Evolutionary conservation across 92 coral and sea anemone genomes (phyloP).

Genomic region (Heliopora coerulea): DNA sequence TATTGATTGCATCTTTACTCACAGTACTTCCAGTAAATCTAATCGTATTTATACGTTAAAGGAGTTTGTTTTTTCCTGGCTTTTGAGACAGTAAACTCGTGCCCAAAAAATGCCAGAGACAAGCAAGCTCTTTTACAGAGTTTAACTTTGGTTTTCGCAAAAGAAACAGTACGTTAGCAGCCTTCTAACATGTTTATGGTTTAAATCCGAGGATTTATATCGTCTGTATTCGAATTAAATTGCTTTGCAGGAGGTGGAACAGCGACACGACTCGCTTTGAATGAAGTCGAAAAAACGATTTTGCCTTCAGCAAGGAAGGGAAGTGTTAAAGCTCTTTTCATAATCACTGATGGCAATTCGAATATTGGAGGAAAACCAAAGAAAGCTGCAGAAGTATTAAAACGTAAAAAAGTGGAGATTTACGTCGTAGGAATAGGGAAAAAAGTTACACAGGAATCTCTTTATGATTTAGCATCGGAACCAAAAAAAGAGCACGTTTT

Average conservation of each 20-base stretch:
- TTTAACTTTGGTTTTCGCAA: too few species aligned
- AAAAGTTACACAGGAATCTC: constrained; percentile 49
- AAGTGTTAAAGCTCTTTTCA: constrained; percentile 65
- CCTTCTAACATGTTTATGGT: background rate
- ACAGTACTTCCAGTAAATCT: too few species aligned
- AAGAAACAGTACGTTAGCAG: too few species aligned
- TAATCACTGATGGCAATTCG: constrained; percentile 79
- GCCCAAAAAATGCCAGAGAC: too few species aligned
- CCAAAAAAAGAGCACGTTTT: constrained; percentile 60
- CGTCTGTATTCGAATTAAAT: background rate
- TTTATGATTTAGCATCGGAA: constrained; percentile 68
- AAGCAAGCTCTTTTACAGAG: too few species aligned
- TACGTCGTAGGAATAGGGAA: constrained; percentile 80
- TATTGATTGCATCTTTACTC: too few species aligned
- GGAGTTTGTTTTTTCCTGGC: too few species aligned
- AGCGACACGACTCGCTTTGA: constrained; percentile 70
- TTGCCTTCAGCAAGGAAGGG: constrained; percentile 47
- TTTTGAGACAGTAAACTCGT: too few species aligned
- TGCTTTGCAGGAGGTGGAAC: constrained; percentile 73
- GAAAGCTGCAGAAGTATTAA: constrained; percentile 51
- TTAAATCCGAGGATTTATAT: background rate
- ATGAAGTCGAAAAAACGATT: constrained; percentile 50
- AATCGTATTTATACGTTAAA: too few species aligned
- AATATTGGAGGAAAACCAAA: constrained; percentile 79
- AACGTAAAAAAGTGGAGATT: constrained; percentile 60